Conservation (phyloP, 2,113 vertebrate species). For the Theristicus caerulescens region DNA sequence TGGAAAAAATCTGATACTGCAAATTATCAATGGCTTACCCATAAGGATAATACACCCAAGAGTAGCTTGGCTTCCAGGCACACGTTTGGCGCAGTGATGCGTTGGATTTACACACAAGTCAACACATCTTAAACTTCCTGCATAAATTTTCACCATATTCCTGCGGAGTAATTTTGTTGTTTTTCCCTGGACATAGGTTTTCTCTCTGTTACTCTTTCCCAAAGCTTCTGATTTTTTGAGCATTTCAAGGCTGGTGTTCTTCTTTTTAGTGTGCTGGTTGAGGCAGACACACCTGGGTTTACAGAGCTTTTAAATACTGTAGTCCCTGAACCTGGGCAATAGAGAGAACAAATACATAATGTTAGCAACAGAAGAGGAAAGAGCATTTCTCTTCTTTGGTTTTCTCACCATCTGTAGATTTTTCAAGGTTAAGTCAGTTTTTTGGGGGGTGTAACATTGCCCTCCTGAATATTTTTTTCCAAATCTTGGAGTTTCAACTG, state of each 20-base stretch:
- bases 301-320: neutral
- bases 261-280: neutral
- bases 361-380: neutral
- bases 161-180: neutral
- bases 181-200: neutral
- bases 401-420: neutral
- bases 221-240: neutral
- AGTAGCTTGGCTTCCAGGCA: neutral
- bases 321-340: neutral
- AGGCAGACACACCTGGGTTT: neutral
- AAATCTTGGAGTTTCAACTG: neutral
- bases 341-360: neutral
- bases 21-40: neutral
- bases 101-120: neutral
- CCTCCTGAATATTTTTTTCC: neutral
- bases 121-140: neutral
- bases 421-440: neutral
- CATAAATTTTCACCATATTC: neutral
- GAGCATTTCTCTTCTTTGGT: neutral
- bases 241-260: accelerated
- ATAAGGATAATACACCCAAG: accelerated
- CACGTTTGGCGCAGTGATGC: accelerated
- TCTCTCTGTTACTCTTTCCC: neutral
- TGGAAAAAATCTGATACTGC: neutral
- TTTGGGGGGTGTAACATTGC: neutral